phyloP scores from a whole-genome alignment of 1,140 invertebrate genomes.

The Patella vulgata region DNA sequence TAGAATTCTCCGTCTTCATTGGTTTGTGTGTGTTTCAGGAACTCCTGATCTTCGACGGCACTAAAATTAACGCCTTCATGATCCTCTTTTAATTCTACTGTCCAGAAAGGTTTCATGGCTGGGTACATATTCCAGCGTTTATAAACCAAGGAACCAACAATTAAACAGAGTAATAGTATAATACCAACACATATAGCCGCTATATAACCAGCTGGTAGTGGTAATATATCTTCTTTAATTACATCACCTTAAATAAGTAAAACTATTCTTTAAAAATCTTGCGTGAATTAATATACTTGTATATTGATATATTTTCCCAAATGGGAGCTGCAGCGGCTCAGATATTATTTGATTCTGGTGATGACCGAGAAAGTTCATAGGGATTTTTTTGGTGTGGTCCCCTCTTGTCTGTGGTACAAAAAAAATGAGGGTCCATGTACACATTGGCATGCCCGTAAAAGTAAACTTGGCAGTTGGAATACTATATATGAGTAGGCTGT shows the following conservation, averaged over 20 bases:
- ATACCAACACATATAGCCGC: slow-evolving; percentile 36
- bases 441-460: no score
- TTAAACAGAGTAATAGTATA: slow-evolving; percentile 29
- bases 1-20: slow-evolving; percentile 40
- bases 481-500: no score
- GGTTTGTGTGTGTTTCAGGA: slow-evolving; percentile 11
- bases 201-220: slow-evolving; percentile 22
- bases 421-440: no score
- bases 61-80: slow-evolving; percentile 52
- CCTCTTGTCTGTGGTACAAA: no score
- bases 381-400: no score
- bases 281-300: not conserved
- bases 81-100: slow-evolving; percentile 45
- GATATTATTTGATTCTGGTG: no score
- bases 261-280: not conserved
- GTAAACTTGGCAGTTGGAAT: no score
- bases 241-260: slow-evolving; percentile 3
- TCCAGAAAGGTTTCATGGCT: slow-evolving; percentile 39
- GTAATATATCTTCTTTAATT: not conserved
- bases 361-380: no score
- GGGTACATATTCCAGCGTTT: slow-evolving; percentile 30
- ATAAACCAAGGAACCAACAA: slow-evolving; percentile 37
- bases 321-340: no score
- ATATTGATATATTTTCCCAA: no score
- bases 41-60: slow-evolving; percentile 33